Base-by-base conservation (phyloP, 2,113 vertebrate species). In the Cygnus buccinator region DNA sequence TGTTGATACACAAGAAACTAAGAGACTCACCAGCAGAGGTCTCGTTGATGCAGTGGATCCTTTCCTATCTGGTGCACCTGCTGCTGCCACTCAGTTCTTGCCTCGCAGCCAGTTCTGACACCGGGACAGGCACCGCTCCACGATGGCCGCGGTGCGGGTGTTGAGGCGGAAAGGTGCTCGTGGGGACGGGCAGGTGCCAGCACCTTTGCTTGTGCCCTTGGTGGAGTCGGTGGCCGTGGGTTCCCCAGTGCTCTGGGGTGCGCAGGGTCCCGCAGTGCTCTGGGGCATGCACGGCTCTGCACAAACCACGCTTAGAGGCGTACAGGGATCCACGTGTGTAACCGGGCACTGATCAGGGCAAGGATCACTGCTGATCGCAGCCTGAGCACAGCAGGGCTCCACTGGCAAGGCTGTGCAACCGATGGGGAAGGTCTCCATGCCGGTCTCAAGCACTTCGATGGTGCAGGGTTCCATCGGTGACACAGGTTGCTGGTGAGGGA, bases 171-270 rank as follows among this genome's bases (percentile, higher is more conserved):
- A 93, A 0, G 83, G 25, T 19, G 13, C 5, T 44, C 31, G 41
- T 0, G 67, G 5, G 10, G 67, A 14, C 0, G 2, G 2, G 2
- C 1, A 15, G 41, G 43, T 0, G 2, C 7, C 1, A 4, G 20
- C 10, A 4, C 7, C 57, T 61, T 33, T 35, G 65, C 25, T 7
- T 0, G 2, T 16, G 15, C 6, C 71, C 43, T 78, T 21, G 52
- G 10, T 16, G 1, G 37, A 67, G 37, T 20, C 6, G n/a, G 20
- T 2, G 10, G n/a, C 87, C 6, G 6, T 4, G 0, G n/a, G 4
- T 19, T 11, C 77, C 1, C 10, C 0, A 4, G 29, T 11, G 55
- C 23, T 37, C 71, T 20, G 92, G 23, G 67, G 9, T 14, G 63
- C 3, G 48, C 62, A 19, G 11, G 57, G 50, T 50, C 41, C 75